A percentile compares a stretch with the other conserved stretches of the same genome.
phyloP scores from a whole-genome alignment of 1,140 invertebrate genomes.

The Heliconius eleuchia region DNA sequence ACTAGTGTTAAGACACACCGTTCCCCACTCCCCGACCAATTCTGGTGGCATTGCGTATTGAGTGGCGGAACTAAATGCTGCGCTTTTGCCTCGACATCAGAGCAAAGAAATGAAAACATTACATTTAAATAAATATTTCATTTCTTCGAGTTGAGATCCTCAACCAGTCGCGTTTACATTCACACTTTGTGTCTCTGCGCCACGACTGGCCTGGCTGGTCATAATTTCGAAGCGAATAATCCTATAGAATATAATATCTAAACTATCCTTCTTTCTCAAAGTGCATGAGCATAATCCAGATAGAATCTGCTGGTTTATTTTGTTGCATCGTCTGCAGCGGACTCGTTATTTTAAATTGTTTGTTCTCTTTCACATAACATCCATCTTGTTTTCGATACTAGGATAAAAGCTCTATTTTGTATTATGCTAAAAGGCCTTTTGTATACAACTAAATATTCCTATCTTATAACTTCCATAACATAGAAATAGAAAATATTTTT shows the following conservation, averaged over 20 bases:
- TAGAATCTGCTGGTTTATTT: slow-evolving; percentile 32
- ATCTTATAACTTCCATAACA: background rate
- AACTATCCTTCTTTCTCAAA: slow-evolving; percentile 20
- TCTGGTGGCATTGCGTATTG: too few relatives aligned
- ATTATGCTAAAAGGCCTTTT: background rate
- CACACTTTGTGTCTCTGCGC: too few relatives aligned
- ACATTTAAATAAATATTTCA: too few relatives aligned
- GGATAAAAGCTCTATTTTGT: slow-evolving; percentile 14
- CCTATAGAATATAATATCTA: background rate
- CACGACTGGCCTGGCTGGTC: too few relatives aligned
- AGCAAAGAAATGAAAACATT: too few relatives aligned
- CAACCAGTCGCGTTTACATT: too few relatives aligned
- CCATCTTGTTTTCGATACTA: slow-evolving; percentile 4
- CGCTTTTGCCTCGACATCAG: too few relatives aligned
- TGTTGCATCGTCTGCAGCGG: slow-evolving; percentile 28
- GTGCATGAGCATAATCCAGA: slow-evolving; percentile 23
- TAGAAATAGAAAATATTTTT: background rate
- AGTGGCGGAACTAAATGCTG: too few relatives aligned
- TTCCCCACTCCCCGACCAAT: too few relatives aligned
- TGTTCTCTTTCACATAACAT: slow-evolving; percentile 25
- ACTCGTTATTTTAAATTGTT: slow-evolving; percentile 37
- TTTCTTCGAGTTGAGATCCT: too few relatives aligned
- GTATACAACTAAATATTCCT: background rate
- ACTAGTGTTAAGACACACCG: too few relatives aligned
- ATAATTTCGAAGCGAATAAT: background rate